Percentiles rank a stretch among this genome's conserved stretches.
Conservation (phyloP, 2,888 invertebrate species). For the Coecobrya sp. region DNA sequence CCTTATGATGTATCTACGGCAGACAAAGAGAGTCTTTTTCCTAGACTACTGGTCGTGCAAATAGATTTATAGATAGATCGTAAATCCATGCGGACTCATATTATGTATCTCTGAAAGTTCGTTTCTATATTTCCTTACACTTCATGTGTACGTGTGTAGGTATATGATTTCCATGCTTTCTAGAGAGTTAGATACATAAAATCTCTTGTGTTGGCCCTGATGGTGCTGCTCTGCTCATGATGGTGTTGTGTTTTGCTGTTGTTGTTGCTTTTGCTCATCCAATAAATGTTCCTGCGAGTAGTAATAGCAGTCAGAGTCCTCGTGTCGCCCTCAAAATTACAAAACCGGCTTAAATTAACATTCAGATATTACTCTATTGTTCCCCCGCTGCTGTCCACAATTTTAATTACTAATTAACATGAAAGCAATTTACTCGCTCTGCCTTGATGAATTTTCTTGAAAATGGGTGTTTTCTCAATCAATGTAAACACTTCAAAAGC, state of each 20-base stretch:
- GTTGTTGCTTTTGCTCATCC: conserved; percentile 47
- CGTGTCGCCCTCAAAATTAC: conserved; percentile 67
- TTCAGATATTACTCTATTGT: conserved; percentile 78
- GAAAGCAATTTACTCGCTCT: conserved; percentile 78
- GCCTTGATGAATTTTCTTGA: conserved; percentile 78
- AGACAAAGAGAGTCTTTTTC: conserved; percentile 57
- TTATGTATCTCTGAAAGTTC: conserved; percentile 24
- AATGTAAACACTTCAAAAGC: conserved; percentile 76
- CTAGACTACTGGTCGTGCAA: conserved; percentile 2
- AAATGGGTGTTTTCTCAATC: conserved; percentile 81
- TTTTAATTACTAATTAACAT: conserved; percentile 81
- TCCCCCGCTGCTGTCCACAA: conserved; percentile 79
- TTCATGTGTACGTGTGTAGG: neutral
- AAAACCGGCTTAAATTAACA: conserved; percentile 79
- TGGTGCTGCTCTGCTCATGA: neutral
- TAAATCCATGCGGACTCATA: neutral
- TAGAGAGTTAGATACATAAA: neutral
- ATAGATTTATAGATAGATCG: too few species aligned
- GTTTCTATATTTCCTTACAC: neutral
- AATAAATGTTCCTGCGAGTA: conserved; percentile 51
- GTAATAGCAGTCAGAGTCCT: conserved; percentile 60
- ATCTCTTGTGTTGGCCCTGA: neutral
- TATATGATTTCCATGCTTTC: neutral
- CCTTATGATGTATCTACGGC: conserved; percentile 53
- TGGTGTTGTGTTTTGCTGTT: conserved; percentile 29